phyloP scores from a whole-genome alignment of 2,113 vertebrate genomes.

The Ctenomys sociabilis region DNA sequence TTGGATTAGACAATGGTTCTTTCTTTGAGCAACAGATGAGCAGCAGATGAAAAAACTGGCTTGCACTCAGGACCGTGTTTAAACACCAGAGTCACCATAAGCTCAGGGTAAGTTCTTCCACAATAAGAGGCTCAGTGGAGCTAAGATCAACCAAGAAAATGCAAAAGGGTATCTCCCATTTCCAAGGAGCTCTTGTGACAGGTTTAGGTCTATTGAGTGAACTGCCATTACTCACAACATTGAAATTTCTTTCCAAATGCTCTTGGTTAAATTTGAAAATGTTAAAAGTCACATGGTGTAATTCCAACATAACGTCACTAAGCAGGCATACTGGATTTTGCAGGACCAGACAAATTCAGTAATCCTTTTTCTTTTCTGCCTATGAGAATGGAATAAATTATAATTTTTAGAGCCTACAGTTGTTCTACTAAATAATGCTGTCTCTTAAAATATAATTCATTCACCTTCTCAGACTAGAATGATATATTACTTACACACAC shows the following conservation, averaged over 20 bases:
- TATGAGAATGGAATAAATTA: constrained; percentile 1
- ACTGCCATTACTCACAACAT: background rate
- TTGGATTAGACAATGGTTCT: background rate
- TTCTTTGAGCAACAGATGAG: background rate
- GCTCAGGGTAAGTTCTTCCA: background rate
- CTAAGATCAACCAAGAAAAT: background rate
- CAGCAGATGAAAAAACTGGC: constrained; percentile 7
- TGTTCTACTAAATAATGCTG: constrained; percentile 46
- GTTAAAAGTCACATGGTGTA: constrained; percentile 4
- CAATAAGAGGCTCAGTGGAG: background rate
- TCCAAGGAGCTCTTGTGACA: background rate
- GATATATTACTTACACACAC: background rate
- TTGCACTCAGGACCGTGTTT: background rate
- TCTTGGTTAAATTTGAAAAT: background rate
- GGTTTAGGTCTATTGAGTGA: background rate
- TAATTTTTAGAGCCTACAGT: constrained; percentile 28
- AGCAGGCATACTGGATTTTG: constrained; percentile 17
- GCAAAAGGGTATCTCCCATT: background rate
- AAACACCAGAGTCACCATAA: constrained; percentile 13
- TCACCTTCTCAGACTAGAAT: constrained; percentile 2
- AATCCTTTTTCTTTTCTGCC: background rate
- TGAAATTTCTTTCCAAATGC: constrained; percentile 40
- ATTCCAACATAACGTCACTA: constrained; percentile 14
- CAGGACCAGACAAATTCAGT: constrained; percentile 18
- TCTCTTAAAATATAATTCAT: constrained; percentile 12